Percentiles rank a stretch among this genome's conserved stretches.
Evolutionary conservation across 2,113 vertebrate genomes (phyloP).

Genomic region (Catagonus wagneri): DNA sequence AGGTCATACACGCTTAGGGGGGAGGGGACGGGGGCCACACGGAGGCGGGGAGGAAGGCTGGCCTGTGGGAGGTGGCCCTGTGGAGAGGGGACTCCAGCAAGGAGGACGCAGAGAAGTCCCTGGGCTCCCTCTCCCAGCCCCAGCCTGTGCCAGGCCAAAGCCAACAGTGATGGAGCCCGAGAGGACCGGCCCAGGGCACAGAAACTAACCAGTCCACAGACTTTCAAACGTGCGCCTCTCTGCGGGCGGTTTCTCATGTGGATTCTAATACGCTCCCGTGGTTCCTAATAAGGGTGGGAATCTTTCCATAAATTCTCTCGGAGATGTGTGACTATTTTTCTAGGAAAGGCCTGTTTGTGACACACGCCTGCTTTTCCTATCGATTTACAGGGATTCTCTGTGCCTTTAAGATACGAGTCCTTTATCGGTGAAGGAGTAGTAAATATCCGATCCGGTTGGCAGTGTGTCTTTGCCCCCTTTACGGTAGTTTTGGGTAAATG

Average conservation of each 20-base stretch:
- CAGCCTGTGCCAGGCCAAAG: background rate
- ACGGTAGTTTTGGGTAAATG: background rate
- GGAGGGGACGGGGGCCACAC: no score
- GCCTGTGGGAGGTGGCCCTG: background rate
- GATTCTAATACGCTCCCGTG: background rate
- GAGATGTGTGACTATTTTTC: background rate
- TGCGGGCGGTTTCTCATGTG: background rate
- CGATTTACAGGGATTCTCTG: background rate
- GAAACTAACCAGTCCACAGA: background rate
- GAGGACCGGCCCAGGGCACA: background rate
- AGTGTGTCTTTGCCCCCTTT: background rate
- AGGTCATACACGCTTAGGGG: background rate
- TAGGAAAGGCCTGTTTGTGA: background rate
- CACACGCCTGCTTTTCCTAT: background rate
- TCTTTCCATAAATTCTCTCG: background rate
- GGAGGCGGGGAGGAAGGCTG: background rate
- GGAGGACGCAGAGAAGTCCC: background rate
- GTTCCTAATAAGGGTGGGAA: background rate
- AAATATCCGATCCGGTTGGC: background rate
- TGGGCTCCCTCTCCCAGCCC: background rate
- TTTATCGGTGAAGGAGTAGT: background rate
- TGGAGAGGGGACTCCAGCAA: background rate
- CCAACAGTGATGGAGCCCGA: rapidly evolving
- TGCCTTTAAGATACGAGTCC: background rate
- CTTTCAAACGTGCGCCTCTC: rapidly evolving